A percentile compares a stretch with the other conserved stretches of the same genome.
phyloP scores from a whole-genome alignment of 1,140 invertebrate species.

The Drosophila quadrilineata region DNA sequence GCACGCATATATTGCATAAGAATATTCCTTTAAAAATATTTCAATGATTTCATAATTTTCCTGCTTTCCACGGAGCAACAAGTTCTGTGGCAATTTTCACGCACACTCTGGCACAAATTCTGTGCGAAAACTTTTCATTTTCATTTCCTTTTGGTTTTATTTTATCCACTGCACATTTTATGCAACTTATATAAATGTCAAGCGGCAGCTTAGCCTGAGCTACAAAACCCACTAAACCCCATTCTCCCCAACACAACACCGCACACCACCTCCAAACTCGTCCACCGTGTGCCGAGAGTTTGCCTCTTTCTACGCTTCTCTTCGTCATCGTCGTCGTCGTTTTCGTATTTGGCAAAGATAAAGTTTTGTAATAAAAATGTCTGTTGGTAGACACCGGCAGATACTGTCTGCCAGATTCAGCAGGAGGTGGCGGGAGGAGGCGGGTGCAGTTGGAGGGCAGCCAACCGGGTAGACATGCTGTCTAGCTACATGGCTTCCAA shows the following conservation, averaged over 20 bases:
- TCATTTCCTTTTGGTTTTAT: conserved; percentile 8
- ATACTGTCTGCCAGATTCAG: conserved; percentile 36
- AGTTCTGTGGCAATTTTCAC: conserved; percentile 29
- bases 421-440: background rate
- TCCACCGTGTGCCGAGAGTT: conserved; percentile 28
- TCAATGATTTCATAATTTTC: background rate
- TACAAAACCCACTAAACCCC: background rate
- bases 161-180: conserved; percentile 73
- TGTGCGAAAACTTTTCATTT: conserved; percentile 19
- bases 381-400: conserved; percentile 55
- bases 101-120: conserved; percentile 34
- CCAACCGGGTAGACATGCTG: conserved; percentile 59
- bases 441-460: background rate
- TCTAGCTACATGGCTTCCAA: conserved; percentile 67
- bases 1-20: too few species aligned
- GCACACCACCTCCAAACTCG: conserved; percentile 10
- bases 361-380: conserved; percentile 80
- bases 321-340: conserved; percentile 44
- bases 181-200: conserved; percentile 70
- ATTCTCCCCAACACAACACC: background rate
- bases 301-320: conserved; percentile 54
- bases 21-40: background rate
- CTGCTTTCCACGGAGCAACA: conserved; percentile 33
- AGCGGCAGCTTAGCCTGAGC: conserved; percentile 50
- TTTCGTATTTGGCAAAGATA: conserved; percentile 77